phyloP scores from a whole-genome alignment of 1,140 invertebrate genomes.

The Eriosoma lanigerum region DNA sequence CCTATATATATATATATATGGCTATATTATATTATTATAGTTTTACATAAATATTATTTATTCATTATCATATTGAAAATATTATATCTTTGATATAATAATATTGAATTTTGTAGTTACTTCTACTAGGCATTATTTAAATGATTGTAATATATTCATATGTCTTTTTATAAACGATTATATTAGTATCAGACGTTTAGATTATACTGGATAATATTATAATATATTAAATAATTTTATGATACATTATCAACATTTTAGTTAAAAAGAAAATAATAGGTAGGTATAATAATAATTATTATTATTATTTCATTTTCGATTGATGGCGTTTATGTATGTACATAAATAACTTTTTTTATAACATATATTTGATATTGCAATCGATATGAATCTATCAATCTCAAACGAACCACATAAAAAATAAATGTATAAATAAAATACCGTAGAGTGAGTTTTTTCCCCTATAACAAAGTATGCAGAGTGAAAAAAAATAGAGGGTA shows the following conservation, averaged over 20 bases:
- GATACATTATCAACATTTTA: background rate
- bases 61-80: too few relatives aligned
- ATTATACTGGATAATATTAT: too few relatives aligned
- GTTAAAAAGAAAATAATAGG: background rate
- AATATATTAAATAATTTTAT: too few relatives aligned
- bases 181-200: too few relatives aligned
- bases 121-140: too few relatives aligned
- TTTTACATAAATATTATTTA: too few relatives aligned
- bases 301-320: background rate
- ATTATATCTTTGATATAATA: too few relatives aligned
- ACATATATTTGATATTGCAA: slow-evolving; percentile 20
- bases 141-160: too few relatives aligned
- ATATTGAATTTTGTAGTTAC: too few relatives aligned
- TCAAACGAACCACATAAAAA: slow-evolving; percentile 32
- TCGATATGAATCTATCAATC: slow-evolving; percentile 29
- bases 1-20: too few relatives aligned
- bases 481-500: slow-evolving; percentile 8
- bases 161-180: too few relatives aligned
- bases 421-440: slow-evolving; percentile 37
- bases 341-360: background rate
- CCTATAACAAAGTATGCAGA: slow-evolving; percentile 1
- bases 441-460: background rate
- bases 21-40: too few relatives aligned
- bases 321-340: background rate
- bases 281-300: background rate